Base-by-base conservation (phyloP, 2,888 invertebrate species). In the Aspidiotus rigidus region DNA sequence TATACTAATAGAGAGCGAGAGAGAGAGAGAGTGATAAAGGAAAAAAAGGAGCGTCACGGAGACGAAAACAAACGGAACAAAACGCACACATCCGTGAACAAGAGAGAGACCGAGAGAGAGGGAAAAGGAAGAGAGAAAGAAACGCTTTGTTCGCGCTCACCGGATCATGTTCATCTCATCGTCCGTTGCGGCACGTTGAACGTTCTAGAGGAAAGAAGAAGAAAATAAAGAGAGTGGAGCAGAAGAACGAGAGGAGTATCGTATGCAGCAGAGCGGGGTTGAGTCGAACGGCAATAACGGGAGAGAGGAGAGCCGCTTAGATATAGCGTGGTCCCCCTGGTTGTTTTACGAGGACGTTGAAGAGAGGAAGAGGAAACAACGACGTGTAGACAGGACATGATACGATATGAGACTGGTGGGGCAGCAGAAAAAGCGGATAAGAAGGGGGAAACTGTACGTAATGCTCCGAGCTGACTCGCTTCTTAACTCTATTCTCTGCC, bases 81-180 rank as follows among this genome's bases (percentile, higher is more conserved):
- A 53, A 13, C 53, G 53, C 53, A 2, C 53, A 53, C 53, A 11
- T 3, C 53, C 1, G 5, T n/a, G 11, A 53, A 11, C 53, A 5
- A 11, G 13, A 53, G 1, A 11, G 11, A 53, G n/a, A 11, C 2
- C 1, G 13, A n/a, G n/a, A n/a, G n/a, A 56, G 15, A 17, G 56
- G 7, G 56, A 57, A 59, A 59, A 59, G 39, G 42, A 59, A 28
- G 67, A 49, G 44, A 53, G 28, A 40, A 39, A 60, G 60, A 59
- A 59, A 44, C 67, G 67, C 67, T 67, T 67, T 67, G 67, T 67
- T 59, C 60, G 49, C 56, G 56, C 59, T 67, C 67, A 67, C 28
- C 67, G 60, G 67, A 67, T 67, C 67, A 67, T 67, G 67, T 67
- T 67, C 67, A 67, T 67, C 67, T 67, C 60, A 39, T 60, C 60